These are phyloP conservation scores for Coccyzus lansbergi DNA, from an alignment of 2,797 vertebrate species.

Conservation along the genomic window DNA sequence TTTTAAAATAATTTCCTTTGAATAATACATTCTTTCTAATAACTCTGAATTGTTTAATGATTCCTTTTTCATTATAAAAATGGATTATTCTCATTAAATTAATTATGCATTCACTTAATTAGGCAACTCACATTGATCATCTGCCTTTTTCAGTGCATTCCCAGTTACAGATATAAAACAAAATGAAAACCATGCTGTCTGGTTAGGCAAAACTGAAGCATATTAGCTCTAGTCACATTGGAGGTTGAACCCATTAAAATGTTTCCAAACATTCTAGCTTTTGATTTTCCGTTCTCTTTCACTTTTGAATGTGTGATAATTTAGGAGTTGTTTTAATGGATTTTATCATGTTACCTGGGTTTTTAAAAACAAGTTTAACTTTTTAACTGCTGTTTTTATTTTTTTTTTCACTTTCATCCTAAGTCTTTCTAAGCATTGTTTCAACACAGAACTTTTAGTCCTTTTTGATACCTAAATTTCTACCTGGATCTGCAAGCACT, in stretches of 20 bases:
- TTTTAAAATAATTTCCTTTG: constrained; percentile 48
- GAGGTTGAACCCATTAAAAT: not conserved
- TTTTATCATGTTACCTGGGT: not conserved
- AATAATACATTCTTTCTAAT: constrained; percentile 62
- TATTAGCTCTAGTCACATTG: not conserved
- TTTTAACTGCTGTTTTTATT: not conserved
- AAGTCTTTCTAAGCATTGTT: not conserved
- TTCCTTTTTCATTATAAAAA: constrained; percentile 46
- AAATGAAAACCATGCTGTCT: not conserved
- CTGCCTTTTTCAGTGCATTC: not conserved
- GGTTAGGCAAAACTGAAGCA: not conserved
- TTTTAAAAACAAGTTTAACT: not conserved
- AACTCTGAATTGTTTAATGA: constrained; percentile 31
- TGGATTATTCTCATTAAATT: constrained; percentile 57
- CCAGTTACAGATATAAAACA: not conserved
- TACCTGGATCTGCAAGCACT: not conserved
- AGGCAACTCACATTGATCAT: constrained; percentile 31
- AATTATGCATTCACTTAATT: constrained; percentile 53
- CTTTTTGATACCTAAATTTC: not conserved
- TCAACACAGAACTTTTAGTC: not conserved
- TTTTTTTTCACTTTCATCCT: not conserved
- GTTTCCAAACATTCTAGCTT: not conserved
- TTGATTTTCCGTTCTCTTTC: not conserved
- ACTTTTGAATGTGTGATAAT: not conserved
- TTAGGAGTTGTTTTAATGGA: not conserved